A percentile compares a stretch with the other conserved stretches of the same genome.
phyloP scores from a whole-genome alignment of 2,888 invertebrate species.

The Drosophila testacea region DNA sequence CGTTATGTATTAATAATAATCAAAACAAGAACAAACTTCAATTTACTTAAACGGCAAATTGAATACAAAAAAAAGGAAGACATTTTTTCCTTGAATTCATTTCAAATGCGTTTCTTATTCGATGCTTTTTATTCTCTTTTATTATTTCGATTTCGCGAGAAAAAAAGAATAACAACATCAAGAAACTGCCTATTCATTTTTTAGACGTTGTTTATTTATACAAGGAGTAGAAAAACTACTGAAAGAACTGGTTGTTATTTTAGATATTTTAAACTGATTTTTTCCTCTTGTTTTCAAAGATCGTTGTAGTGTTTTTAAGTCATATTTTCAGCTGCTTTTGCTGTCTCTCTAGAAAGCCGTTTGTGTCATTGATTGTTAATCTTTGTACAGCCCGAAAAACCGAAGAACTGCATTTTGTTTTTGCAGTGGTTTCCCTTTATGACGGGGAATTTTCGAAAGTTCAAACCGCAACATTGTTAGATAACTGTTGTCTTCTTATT shows the following conservation, averaged over 20 bases:
- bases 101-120: conserved; percentile 54
- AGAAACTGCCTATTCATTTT: conserved; percentile 36
- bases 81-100: conserved; percentile 55
- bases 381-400: conserved; percentile 1
- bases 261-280: conserved; percentile 10
- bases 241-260: conserved; percentile 17
- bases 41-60: conserved; percentile 45
- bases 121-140: conserved; percentile 16
- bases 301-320: conserved; percentile 5
- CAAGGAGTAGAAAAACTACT: conserved; percentile 22
- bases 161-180: not conserved
- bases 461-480: conserved; percentile 12
- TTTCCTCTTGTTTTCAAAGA: not conserved
- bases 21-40: conserved; percentile 29
- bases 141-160: conserved; percentile 11
- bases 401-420: conserved; percentile 5
- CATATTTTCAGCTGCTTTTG: conserved; percentile 16
- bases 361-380: conserved; percentile 13
- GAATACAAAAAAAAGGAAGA: conserved; percentile 26
- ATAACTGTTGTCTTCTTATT: not conserved
- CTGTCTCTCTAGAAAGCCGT: conserved; percentile 6
- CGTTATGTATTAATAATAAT: conserved; percentile 46
- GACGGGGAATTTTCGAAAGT: conserved; percentile 17
- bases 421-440: conserved; percentile 9
- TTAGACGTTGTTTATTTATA: conserved; percentile 25